Conservation (phyloP, 23 tunicate genomes). For the Styela plicata region DNA sequence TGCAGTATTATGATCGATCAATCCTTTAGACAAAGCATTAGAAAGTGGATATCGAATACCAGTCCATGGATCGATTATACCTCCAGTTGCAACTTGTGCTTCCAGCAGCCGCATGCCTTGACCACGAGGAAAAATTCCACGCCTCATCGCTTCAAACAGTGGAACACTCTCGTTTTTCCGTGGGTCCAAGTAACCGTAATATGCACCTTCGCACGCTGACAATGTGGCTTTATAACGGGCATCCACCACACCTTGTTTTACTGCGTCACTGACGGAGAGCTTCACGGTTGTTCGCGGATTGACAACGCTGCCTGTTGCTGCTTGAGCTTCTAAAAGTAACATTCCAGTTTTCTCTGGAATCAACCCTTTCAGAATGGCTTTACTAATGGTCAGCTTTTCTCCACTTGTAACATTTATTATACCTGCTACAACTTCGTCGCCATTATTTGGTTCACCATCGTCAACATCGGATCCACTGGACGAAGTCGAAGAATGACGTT, state of each 20-base stretch:
- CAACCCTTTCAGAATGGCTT: constrained; percentile 79
- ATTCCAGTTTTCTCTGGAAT: constrained; percentile 82
- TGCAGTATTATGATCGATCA: constrained; percentile 66
- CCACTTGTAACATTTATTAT: constrained; percentile 86
- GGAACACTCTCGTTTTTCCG: constrained; percentile 68
- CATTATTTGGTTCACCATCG: constrained; percentile 1
- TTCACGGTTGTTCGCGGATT: constrained; percentile 86
- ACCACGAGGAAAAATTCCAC: constrained; percentile 74
- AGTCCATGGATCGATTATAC: constrained; percentile 89
- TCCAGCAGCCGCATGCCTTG: constrained; percentile 92
- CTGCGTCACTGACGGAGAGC: constrained; percentile 70
- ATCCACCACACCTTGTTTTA: constrained; percentile 61
- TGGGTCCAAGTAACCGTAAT: constrained; percentile 88
- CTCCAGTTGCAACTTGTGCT: constrained; percentile 93
- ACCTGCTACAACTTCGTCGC: constrained; percentile 83
- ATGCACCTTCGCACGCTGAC: constrained; percentile 89
- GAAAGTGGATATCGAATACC: constrained; percentile 47
- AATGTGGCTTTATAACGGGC: constrained; percentile 44
- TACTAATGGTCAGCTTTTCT: constrained; percentile 82
- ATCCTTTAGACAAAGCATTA: constrained; percentile 38
- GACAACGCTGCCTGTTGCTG: constrained; percentile 88
- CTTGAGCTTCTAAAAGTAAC: constrained; percentile 88
- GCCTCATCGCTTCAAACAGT: constrained; percentile 57
- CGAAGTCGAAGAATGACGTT: not conserved
- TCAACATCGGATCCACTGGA: not conserved